A percentile compares a stretch with the other conserved stretches of the same genome.
Conservation (phyloP, 2,888 invertebrate genomes). For the Zygogramma bicolorata region DNA sequence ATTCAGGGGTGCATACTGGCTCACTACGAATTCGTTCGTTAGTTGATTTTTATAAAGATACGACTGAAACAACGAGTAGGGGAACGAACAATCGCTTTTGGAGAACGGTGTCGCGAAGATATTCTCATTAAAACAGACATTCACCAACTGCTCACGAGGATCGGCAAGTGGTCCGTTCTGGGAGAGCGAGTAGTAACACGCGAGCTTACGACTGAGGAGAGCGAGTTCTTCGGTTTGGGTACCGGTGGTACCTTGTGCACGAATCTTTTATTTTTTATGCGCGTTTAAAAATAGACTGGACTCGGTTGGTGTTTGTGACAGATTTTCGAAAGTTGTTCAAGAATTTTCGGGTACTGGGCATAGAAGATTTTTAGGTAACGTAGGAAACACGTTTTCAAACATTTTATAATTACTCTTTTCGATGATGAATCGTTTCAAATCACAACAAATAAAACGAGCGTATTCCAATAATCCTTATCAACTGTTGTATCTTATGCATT, state of each 20-base stretch:
- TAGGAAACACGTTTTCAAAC: not conserved
- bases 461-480: no score
- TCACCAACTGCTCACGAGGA: conserved; percentile 37
- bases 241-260: conserved; percentile 1
- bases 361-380: not conserved
- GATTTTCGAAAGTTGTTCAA: not conserved
- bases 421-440: no score
- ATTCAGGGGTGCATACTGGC: not conserved
- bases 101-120: conserved; percentile 5
- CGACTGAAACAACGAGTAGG: not conserved
- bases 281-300: conserved; percentile 3
- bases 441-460: no score
- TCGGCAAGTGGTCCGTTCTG: conserved; percentile 9
- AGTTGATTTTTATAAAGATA: not conserved
- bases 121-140: conserved; percentile 19
- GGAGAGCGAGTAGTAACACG: conserved; percentile 6
- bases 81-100: not conserved
- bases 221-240: conserved; percentile 1
- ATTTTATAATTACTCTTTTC: not conserved
- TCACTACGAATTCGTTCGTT: not conserved
- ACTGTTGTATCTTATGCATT: no score
- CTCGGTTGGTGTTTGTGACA: not conserved
- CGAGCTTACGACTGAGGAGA: conserved; percentile 1
- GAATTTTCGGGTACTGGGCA: not conserved
- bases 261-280: not conserved